Evolutionary conservation across 1,140 invertebrate species (phyloP), one percentile per base, ranked within the genome.

Genomic region (Aphidius ervi): DNA sequence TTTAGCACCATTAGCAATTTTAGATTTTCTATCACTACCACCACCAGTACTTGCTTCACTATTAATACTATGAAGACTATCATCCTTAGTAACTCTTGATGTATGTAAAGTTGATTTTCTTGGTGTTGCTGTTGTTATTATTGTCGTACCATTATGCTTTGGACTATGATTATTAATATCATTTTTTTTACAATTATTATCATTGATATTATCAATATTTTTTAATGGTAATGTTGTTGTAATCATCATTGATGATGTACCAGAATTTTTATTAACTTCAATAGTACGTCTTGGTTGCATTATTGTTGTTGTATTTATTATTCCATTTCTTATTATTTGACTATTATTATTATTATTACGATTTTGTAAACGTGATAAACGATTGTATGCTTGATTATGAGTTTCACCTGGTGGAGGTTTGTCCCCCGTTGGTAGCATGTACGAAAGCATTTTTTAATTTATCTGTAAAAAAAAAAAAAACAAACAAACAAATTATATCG

Each of bases 341-440:
- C 40, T 3, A 10, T 31, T 31, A 31, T 23, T 23, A 23, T 31
- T 31, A 31, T 62, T 58, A 46, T 50, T 50, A 54, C 52, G 61
- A 46, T 53, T 65, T 48, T 59, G 54, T 42, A 64, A 41, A 58
- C 59, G 49, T 50, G 47, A 47, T 55, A 59, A 9, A 43, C 58
- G 61, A 63, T n/a, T 59, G 59, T 48, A 63, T 55, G 68, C 64
- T 41, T 70, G 23, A 31, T 31, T 31, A 4, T 31, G 68, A 57
- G 66, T 72, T 37, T 75, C 70, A 56, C 72, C 75, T n/a, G 74
- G 70, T 55, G 75, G 77, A 59, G 77, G 76, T 64, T 81, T 80
- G 71, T 81, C 79, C 59, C 79, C 80, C 63, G 74, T 75, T 6
- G 77, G 77, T 53, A 81, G 58, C 75, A 81, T 78, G 66, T 81